Percentiles rank a stretch among this genome's conserved stretches.
phyloP scores from a whole-genome alignment of 1,140 invertebrate species.

The Drosophila kohkoa region DNA sequence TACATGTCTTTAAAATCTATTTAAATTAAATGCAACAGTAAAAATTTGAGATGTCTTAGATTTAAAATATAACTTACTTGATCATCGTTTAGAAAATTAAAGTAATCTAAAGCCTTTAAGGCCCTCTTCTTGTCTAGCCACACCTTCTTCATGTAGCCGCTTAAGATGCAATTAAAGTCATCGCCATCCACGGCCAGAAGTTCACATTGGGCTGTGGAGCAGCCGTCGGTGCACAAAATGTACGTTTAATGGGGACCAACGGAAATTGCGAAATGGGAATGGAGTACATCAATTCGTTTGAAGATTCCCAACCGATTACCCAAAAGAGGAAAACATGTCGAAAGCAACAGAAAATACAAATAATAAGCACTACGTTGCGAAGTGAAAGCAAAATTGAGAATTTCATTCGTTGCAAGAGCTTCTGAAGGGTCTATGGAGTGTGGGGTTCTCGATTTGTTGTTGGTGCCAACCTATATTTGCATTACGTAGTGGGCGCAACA shows the following conservation, averaged over 20 bases:
- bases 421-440: neutral
- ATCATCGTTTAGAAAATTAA: constrained; percentile 61
- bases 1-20: constrained; percentile 70
- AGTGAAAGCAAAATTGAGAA: constrained; percentile 66
- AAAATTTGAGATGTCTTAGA: neutral
- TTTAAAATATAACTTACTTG: constrained; percentile 51
- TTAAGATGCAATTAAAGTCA: constrained; percentile 61
- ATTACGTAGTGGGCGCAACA: constrained; percentile 33
- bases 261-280: constrained; percentile 55
- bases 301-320: constrained; percentile 59
- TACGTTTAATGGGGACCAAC: constrained; percentile 54
- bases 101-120: constrained; percentile 75
- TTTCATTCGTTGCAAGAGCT: constrained; percentile 14
- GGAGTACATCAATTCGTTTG: constrained; percentile 58
- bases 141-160: constrained; percentile 58
- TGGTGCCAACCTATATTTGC: constrained; percentile 77
- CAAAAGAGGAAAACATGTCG: constrained; percentile 42
- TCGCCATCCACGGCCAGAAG: constrained; percentile 62
- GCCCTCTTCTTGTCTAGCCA: constrained; percentile 73
- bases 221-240: constrained; percentile 25
- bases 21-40: no score
- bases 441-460: constrained; percentile 43
- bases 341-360: constrained; percentile 37
- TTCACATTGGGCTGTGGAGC: constrained; percentile 66
- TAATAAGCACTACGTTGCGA: constrained; percentile 54